Conservation (phyloP, 2,888 invertebrate genomes). For the Xylota segnis region DNA sequence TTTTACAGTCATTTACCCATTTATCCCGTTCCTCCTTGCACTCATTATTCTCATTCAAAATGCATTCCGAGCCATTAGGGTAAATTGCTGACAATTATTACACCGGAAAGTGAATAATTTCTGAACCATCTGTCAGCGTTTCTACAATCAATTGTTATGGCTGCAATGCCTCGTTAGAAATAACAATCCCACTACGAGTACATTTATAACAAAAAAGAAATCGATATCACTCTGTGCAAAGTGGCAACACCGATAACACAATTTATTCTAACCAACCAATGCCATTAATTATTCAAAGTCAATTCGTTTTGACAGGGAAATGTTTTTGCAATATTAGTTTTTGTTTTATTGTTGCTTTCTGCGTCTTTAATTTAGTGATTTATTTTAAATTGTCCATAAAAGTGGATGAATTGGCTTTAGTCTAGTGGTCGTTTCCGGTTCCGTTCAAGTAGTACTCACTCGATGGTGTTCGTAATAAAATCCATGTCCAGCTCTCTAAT, state of each 20-base stretch:
- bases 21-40: neutral
- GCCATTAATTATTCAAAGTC: neutral
- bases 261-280: neutral
- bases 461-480: neutral
- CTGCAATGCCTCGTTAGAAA: conserved; percentile 17
- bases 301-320: neutral
- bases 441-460: neutral
- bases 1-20: too few species aligned
- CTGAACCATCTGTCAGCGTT: conserved; percentile 14
- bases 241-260: conserved; percentile 2
- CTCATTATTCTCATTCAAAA: neutral
- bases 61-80: neutral
- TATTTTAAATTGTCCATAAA: neutral
- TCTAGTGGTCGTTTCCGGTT: neutral
- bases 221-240: neutral
- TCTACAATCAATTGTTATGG: neutral
- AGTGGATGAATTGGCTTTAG: neutral
- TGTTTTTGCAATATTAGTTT: too few species aligned
- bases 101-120: conserved; percentile 41
- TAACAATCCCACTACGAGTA: neutral
- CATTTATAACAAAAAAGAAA: neutral
- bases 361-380: neutral
- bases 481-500: conserved; percentile 9
- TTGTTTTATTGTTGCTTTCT: neutral
- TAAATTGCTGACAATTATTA: conserved; percentile 26